Percentiles rank a stretch among this genome's conserved stretches.
phyloP scores from a whole-genome alignment of 2,888 invertebrate genomes.

The Sinodicranocentrus sp. region DNA sequence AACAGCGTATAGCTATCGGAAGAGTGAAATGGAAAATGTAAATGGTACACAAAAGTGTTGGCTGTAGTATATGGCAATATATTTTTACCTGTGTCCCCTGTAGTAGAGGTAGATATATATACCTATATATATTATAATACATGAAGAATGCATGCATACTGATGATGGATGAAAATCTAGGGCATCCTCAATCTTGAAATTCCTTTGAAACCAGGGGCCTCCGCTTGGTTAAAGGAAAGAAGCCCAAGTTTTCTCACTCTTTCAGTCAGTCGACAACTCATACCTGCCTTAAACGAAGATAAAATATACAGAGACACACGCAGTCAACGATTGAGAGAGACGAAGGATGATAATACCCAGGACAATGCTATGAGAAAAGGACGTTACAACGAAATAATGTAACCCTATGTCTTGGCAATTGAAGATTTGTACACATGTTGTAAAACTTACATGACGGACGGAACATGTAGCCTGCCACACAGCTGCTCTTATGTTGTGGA shows the following conservation, averaged over 20 bases:
- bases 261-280: conserved; percentile 5
- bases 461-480: conserved; percentile 4
- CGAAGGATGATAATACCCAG: conserved; percentile 12
- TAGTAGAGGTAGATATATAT: too few relatives aligned
- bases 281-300: not conserved
- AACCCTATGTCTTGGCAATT: too few relatives aligned
- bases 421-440: conserved; percentile 16
- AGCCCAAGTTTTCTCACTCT: conserved; percentile 20
- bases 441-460: not conserved
- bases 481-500: conserved; percentile 5
- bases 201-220: conserved; percentile 69
- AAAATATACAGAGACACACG: too few relatives aligned
- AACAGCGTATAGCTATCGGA: too few relatives aligned
- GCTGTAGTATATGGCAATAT: too few relatives aligned
- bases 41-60: too few relatives aligned
- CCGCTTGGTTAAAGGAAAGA: conserved; percentile 21
- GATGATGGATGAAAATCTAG: conserved; percentile 54
- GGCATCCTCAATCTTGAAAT: conserved; percentile 69
- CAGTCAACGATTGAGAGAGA: conserved; percentile 39
- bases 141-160: too few relatives aligned
- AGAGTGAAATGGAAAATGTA: too few relatives aligned
- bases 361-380: conserved; percentile 4
- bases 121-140: too few relatives aligned
- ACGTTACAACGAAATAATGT: too few relatives aligned
- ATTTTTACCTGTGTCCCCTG: too few relatives aligned